Percentiles rank a stretch among this genome's conserved stretches.
These are phyloP conservation scores for Nasonovia ribisnigri DNA, from an alignment of 2,888 invertebrate genomes.

Conservation along the genomic window DNA sequence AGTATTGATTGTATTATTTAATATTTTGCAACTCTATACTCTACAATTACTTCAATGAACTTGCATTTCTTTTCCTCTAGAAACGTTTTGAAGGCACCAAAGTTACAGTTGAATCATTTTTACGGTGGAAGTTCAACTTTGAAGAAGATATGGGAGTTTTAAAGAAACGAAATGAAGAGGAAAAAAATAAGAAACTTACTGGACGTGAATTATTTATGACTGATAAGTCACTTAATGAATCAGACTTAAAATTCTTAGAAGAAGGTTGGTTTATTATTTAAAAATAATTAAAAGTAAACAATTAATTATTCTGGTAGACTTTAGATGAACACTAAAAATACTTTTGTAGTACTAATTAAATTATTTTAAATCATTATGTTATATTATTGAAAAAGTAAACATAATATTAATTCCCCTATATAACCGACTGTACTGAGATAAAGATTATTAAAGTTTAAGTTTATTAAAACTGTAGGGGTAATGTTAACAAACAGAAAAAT, in stretches of 20 bases:
- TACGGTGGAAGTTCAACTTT: conserved; percentile 94
- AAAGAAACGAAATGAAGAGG: conserved; percentile 77
- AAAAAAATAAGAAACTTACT: conserved; percentile 84
- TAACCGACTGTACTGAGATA: too few species aligned
- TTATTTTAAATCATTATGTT: neutral
- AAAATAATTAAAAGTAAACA: neutral
- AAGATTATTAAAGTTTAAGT: too few species aligned
- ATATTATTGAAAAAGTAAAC: neutral
- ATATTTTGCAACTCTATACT: neutral
- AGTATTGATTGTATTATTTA: conserved; percentile 11
- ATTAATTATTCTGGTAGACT: neutral
- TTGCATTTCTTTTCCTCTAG: conserved; percentile 71
- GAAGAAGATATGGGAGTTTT: conserved; percentile 84
- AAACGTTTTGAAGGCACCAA: conserved; percentile 96
- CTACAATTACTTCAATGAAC: neutral
- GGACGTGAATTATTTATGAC: conserved; percentile 95
- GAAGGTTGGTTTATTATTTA: conserved; percentile 75
- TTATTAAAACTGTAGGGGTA: neutral
- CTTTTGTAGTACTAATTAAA: neutral
- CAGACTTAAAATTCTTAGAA: conserved; percentile 95
- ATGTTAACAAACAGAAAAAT: neutral
- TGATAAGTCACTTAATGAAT: conserved; percentile 93
- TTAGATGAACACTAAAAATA: neutral
- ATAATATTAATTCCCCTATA: neutral
- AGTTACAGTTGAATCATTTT: conserved; percentile 94